Base-by-base conservation (phyloP, 2,888 invertebrate species). In the Melanargia galathea region DNA sequence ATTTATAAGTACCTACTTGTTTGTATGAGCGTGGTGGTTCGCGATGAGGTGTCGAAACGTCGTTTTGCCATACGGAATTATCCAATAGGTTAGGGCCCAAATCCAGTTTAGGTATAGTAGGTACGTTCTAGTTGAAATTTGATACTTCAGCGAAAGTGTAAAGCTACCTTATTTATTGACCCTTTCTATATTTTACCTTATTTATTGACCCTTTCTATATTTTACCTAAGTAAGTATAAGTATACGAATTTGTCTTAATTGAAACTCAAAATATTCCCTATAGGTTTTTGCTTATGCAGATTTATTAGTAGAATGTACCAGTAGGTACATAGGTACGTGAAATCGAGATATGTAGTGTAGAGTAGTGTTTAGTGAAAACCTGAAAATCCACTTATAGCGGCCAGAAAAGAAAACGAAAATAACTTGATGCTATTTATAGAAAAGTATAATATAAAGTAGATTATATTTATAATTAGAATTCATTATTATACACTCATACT, bases 11-110 rank as follows among this genome's bases (percentile, higher is more conserved):
- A 83, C 8, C 2, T 82, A 82, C 78, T 79, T 67, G 87, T 89
- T 90, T 88, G 16, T 40, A 51, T 18, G 30, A 51, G 30, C 30
- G 26, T 8, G 48, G 16, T 16, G 30, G 10, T 30, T 51, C 18
- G 79, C 88, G 85, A 86, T 87, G 88, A 89, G 86, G 87, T 90
- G 88, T 87, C 81, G 90, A 87, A 87, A 87, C 78, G 79, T 79
- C 84, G 83, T 82, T 89, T 87, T 87, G 87, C 78, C 86, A 83
- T 82, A 76, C 65, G 26, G 26, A 26, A 30, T 3, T 48, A 7
- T 48, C 13, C n/a, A 4, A 10, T 20, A 7, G 40, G 7, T n/a
- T 40, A 2, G 2, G 7, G 16, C 40, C 7, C 8, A 7, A 6
- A 5, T 16, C 40, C 7, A 7, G 6, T 43, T 38, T 38, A n/a